Evolutionary conservation across 1,140 invertebrate species (phyloP).

Genomic region (Plectrocnemia conspersa): DNA sequence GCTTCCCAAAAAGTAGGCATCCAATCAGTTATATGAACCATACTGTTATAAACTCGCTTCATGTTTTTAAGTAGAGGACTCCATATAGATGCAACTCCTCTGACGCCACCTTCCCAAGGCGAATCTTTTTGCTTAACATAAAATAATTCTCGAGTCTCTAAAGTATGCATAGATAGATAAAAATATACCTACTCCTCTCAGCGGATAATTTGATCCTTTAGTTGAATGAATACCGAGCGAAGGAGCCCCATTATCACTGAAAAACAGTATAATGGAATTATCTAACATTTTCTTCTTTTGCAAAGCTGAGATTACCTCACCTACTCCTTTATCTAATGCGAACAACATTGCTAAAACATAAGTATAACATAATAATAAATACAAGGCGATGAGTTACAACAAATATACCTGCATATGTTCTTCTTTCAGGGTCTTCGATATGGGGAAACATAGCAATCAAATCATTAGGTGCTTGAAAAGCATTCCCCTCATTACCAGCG

Average conservation of each 20-base stretch:
- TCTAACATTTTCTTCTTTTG: conserved; percentile 46
- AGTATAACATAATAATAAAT: background rate
- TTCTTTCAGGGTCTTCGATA: conserved; percentile 66
- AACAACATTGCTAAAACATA: conserved; percentile 72
- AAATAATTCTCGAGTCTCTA: too few species aligned
- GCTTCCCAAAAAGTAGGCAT: conserved; percentile 72
- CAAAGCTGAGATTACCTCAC: conserved; percentile 69
- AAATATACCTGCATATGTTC: conserved; percentile 81
- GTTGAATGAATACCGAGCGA: conserved; percentile 67
- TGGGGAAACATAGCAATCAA: conserved; percentile 68
- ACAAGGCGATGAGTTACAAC: background rate
- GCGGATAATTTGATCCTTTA: conserved; percentile 81
- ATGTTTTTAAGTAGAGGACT: conserved; percentile 59
- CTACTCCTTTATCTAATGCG: conserved; percentile 81
- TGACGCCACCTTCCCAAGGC: conserved; percentile 79
- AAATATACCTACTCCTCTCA: conserved; percentile 68
- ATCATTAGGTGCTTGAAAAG: conserved; percentile 73
- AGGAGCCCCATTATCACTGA: conserved; percentile 77
- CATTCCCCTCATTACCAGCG: conserved; percentile 61
- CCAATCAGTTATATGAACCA: conserved; percentile 85
- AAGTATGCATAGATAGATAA: too few species aligned
- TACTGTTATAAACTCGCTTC: conserved; percentile 62
- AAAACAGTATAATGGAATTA: conserved; percentile 71
- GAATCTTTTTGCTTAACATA: conserved; percentile 62
- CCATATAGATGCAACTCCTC: conserved; percentile 75